Evolutionary conservation across 1,140 invertebrate genomes (phyloP), one percentile per base, ranked within the genome.

Genomic region (Platyscapa corneri): DNA sequence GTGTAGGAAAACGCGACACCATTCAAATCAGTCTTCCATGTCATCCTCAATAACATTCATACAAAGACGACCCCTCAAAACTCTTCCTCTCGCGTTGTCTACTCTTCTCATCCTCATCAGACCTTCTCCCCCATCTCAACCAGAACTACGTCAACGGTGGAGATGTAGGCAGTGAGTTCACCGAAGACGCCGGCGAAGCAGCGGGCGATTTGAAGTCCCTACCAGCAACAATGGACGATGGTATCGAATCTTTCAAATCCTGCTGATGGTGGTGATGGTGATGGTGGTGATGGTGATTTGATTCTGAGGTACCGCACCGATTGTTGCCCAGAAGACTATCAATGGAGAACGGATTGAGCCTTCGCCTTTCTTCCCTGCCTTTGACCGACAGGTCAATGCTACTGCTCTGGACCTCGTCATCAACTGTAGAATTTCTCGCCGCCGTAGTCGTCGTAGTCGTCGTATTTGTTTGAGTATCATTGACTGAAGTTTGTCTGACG

Each of bases 321-420:
- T 85, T 96, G 89, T 95, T 94, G 23, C 94, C 95, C 89, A 97
- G 94, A 86, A 97, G 92, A 74, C 96, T 97, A 90, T 97, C 97
- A 94, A 97, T 97, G 93, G 96, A 97, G 94, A 97, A 97, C 34
- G 97, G 97, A 93, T 97, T 96, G 74, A 95, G 94, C 87, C 95
- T 93, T 89, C 95, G 94, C 86, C 94, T 94, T 87, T 95, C 94
- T 81, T 94, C 94, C 30, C 94, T 92, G 83, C 94, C 92, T 72
- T 94, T 93, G 23, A 94, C 90, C 3, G 92, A 93, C 49, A 93
- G 87, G 84, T 94, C 93, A 83, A 94, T 92, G 86, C 92, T 93
- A 86, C 91, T 90, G 86, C 91, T 93, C 78, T 93, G 93, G 8
- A 92, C 91, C 75, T 93, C 92, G 12, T 93, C 92, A 53, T 93